A percentile compares a stretch with the other conserved stretches of the same genome.
Conservation (phyloP, 1,140 invertebrate genomes). For the Diachasma alloeum region DNA sequence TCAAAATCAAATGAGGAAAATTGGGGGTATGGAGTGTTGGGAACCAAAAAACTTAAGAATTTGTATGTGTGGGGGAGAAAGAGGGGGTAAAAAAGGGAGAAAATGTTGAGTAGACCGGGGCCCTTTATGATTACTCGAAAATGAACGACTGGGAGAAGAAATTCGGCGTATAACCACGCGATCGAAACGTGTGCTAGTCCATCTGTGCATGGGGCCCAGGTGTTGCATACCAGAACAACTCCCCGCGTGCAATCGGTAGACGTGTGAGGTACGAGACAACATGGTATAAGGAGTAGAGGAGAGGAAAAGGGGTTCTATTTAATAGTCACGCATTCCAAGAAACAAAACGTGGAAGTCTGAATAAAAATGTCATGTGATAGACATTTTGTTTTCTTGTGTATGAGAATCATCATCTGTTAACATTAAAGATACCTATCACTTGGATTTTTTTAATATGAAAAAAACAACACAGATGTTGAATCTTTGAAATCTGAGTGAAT, state of each 20-base stretch:
- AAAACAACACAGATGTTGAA: too few relatives aligned
- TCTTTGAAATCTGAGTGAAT: too few relatives aligned
- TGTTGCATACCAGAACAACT: slow-evolving; percentile 15
- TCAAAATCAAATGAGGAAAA: background rate
- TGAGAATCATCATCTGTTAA: too few relatives aligned
- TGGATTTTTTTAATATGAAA: too few relatives aligned
- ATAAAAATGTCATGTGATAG: too few relatives aligned
- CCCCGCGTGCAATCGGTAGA: background rate
- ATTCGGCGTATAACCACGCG: background rate
- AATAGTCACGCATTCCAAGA: background rate
- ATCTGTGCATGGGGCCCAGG: slow-evolving; percentile 7
- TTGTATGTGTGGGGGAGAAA: too few relatives aligned
- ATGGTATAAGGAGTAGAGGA: background rate
- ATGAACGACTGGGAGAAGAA: background rate
- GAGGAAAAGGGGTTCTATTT: background rate
- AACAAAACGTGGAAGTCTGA: background rate
- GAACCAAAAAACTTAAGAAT: background rate
- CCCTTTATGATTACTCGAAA: background rate
- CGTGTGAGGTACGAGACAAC: background rate
- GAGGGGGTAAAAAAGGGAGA: background rate
- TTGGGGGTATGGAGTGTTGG: background rate
- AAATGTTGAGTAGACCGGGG: background rate
- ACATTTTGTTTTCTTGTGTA: too few relatives aligned
- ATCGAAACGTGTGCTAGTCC: slow-evolving; percentile 2
- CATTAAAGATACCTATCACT: too few relatives aligned